These are phyloP conservation scores for Andinoacara biseriatus DNA, from an alignment of 2,113 vertebrate species.

Conservation along the genomic window DNA sequence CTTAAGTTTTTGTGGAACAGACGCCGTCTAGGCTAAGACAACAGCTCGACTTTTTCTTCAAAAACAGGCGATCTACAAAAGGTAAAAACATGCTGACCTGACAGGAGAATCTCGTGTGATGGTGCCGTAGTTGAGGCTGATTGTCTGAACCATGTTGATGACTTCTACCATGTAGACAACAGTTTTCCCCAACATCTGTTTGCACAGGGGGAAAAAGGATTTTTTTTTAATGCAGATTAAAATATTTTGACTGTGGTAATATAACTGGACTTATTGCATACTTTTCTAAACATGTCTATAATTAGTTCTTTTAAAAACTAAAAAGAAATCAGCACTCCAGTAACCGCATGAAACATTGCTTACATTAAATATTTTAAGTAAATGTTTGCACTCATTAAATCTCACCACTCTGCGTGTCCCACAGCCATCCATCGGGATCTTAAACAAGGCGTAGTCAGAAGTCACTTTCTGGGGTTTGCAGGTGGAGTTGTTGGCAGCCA, in stretches of 20 bases:
- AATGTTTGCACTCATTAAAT: background rate
- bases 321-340: background rate
- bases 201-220: background rate
- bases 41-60: too few relatives aligned
- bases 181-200: constrained; percentile 74
- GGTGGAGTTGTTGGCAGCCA: constrained; percentile 65
- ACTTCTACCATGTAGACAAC: constrained; percentile 81
- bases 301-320: background rate
- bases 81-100: constrained; percentile 65
- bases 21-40: too few relatives aligned
- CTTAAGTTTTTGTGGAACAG: too few relatives aligned
- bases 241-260: background rate
- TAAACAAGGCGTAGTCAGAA: constrained; percentile 76
- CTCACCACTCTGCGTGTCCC: constrained; percentile 77
- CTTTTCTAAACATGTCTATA: background rate
- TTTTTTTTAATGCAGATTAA: background rate
- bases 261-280: background rate
- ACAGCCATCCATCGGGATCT: constrained; percentile 80
- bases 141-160: constrained; percentile 69
- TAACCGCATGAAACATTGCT: background rate
- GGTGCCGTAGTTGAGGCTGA: constrained; percentile 79
- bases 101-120: constrained; percentile 82
- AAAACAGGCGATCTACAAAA: too few relatives aligned
- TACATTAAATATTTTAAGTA: background rate
- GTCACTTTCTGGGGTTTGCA: constrained; percentile 76